These are phyloP conservation scores for Potamilus streckersoni DNA, from an alignment of 1,140 invertebrate species.

Conservation along the genomic window DNA sequence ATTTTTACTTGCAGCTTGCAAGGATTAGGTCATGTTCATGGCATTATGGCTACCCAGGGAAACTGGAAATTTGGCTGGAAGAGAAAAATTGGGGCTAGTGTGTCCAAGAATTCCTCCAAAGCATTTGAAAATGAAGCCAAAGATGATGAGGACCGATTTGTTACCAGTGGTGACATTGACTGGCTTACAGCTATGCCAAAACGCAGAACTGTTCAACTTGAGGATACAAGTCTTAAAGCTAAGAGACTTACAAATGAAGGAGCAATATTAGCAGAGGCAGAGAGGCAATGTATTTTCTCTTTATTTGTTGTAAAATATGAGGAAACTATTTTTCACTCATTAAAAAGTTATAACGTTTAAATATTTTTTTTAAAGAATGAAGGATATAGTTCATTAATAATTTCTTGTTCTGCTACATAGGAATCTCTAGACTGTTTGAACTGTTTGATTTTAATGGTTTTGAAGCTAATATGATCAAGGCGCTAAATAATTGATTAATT, in stretches of 20 bases:
- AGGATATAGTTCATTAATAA: too few species aligned
- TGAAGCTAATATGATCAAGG: too few species aligned
- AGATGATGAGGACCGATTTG: conserved; percentile 47
- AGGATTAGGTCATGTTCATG: too few species aligned
- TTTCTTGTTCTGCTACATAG: too few species aligned
- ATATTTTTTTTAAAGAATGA: too few species aligned
- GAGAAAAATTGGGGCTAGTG: conserved; percentile 55
- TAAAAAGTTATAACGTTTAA: too few species aligned
- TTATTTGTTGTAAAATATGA: not conserved
- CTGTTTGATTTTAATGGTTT: too few species aligned
- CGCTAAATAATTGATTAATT: too few species aligned
- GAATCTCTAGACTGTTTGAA: too few species aligned
- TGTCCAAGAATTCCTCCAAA: conserved; percentile 38
- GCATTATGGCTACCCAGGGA: conserved; percentile 10
- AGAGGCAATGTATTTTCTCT: conserved; percentile 52
- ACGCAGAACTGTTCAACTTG: conserved; percentile 41
- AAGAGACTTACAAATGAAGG: conserved; percentile 61
- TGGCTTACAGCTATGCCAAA: conserved; percentile 57
- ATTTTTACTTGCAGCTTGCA: too few species aligned
- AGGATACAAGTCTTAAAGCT: conserved; percentile 61
- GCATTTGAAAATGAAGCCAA: conserved; percentile 55
- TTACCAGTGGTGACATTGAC: conserved; percentile 52
- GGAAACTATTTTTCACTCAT: too few species aligned
- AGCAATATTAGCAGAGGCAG: conserved; percentile 55
- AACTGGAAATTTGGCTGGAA: conserved; percentile 65